A percentile compares a stretch with the other conserved stretches of the same genome.
These are phyloP conservation scores for Bruchidius siliquastri DNA, from an alignment of 2,888 invertebrate species.

Conservation along the genomic window DNA sequence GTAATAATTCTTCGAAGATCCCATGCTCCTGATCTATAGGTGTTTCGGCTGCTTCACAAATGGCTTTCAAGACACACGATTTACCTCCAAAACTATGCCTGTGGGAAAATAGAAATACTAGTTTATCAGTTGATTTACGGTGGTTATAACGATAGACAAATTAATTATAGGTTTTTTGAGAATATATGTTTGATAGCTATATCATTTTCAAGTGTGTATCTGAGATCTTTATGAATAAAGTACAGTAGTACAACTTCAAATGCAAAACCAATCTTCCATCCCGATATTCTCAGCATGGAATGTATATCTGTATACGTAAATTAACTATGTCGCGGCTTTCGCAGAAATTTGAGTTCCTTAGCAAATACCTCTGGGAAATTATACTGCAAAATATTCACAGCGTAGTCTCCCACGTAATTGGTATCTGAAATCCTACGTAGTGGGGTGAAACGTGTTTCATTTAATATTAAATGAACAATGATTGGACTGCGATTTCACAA, in stretches of 20 bases:
- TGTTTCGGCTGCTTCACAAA: constrained; percentile 63
- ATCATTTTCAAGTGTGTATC: no score
- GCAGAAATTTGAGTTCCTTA: neutral
- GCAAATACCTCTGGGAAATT: neutral
- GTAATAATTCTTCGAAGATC: constrained; percentile 62
- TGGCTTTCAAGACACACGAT: constrained; percentile 60
- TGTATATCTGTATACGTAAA: neutral
- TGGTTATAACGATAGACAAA: no score
- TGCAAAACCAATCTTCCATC: no score
- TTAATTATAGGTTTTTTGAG: no score
- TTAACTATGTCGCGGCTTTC: neutral
- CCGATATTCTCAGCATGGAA: no score
- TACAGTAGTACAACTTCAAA: no score
- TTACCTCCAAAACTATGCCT: constrained; percentile 57
- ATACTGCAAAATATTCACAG: neutral
- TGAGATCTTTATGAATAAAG: no score
- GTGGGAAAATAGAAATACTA: constrained; percentile 13
- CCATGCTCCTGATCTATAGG: constrained; percentile 56
- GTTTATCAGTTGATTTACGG: no score
- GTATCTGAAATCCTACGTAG: neutral
- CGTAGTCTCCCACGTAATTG: neutral
- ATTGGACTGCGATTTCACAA: neutral
- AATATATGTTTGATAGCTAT: no score
- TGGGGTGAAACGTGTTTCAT: neutral
- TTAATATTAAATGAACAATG: neutral